Evolutionary conservation across 37 sponge, comb jelly and placozoan species (phyloP).

Genomic region (Theonella swinhoei): DNA sequence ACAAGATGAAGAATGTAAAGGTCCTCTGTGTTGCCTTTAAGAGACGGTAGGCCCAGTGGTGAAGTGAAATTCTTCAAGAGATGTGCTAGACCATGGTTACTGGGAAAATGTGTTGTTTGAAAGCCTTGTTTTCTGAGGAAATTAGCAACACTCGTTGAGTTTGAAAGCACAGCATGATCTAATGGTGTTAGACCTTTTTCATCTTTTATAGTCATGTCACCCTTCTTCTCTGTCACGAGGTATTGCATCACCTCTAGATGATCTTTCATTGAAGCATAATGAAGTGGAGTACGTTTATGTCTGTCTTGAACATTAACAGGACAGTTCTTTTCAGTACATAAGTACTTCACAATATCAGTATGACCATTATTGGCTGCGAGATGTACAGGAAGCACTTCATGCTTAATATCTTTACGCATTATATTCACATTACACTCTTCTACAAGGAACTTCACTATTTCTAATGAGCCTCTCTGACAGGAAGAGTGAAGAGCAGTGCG

Average conservation of each 20-base stretch:
- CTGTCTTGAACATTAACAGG: neutral
- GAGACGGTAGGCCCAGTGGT: too few relatives aligned
- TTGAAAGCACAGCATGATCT: neutral
- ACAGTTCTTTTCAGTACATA: constrained; percentile 3
- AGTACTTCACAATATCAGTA: constrained; percentile 44
- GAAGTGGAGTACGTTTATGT: constrained; percentile 14
- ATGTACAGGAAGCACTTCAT: constrained; percentile 61
- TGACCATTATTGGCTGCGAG: constrained; percentile 77
- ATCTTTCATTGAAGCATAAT: constrained; percentile 8
- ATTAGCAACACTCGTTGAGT: neutral
- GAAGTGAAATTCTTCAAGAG: neutral
- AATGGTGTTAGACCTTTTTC: neutral
- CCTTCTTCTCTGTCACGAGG: constrained; percentile 14
- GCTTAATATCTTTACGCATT: constrained; percentile 9
- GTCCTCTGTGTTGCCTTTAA: neutral
- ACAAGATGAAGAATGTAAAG: neutral
- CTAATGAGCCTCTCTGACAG: constrained; percentile 54
- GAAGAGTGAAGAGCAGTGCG: constrained; percentile 72
- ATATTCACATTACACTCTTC: constrained; percentile 13
- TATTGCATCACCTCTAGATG: constrained; percentile 1
- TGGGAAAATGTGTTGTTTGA: too few relatives aligned
- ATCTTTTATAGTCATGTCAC: neutral
- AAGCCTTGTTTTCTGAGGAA: neutral
- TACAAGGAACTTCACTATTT: constrained; percentile 54
- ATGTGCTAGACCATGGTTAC: too few relatives aligned